Conservation (phyloP, 2,113 vertebrate species). For the Haplochromis burtoni region DNA sequence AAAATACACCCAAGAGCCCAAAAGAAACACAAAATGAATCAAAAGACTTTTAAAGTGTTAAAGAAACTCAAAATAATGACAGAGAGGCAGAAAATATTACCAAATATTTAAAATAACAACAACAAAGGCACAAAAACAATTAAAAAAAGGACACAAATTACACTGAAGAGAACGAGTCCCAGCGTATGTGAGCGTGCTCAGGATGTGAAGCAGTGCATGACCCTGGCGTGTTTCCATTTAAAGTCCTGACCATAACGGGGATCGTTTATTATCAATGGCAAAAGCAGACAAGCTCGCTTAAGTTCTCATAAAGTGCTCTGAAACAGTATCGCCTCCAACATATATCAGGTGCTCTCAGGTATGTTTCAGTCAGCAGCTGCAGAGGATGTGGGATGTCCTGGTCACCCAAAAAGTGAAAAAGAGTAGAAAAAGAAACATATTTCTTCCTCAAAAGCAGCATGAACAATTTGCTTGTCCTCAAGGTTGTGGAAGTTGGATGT, state of each 20-base stretch:
- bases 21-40: not conserved
- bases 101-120: not conserved
- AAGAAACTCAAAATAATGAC: not conserved
- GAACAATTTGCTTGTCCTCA: not conserved
- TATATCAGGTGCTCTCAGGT: not conserved
- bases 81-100: rapidly evolving
- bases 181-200: not conserved
- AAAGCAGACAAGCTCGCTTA: not conserved
- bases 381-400: not conserved
- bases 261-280: not conserved
- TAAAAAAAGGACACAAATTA: not conserved
- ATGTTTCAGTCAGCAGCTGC: not conserved
- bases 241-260: not conserved
- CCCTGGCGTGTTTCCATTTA: not conserved
- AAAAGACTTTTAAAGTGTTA: not conserved
- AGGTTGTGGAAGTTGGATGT: not conserved
- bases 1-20: not conserved
- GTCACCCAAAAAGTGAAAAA: not conserved
- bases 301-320: not conserved
- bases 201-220: not conserved
- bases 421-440: not conserved
- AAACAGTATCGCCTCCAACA: not conserved
- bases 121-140: not conserved
- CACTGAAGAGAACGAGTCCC: not conserved
- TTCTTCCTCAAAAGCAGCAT: not conserved